phyloP scores from a whole-genome alignment of 2,113 vertebrate genomes.

The Amblyopsis rosae region DNA sequence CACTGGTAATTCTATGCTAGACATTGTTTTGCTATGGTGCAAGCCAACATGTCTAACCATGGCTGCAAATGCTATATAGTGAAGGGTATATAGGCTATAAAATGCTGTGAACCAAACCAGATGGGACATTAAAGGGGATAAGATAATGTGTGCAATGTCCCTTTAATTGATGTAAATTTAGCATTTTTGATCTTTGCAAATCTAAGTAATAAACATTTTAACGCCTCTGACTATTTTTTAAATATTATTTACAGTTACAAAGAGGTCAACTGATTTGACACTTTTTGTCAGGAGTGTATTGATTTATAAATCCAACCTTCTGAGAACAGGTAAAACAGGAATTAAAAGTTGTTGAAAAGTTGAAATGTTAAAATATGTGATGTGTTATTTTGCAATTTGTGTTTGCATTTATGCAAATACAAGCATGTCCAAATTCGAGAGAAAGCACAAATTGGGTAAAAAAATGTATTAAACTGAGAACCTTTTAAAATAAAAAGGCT shows the following conservation, averaged over 20 bases:
- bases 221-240: slow-evolving; percentile 41
- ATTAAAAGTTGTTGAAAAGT: too few relatives aligned
- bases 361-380: not conserved
- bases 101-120: slow-evolving; percentile 54
- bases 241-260: slow-evolving; percentile 21
- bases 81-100: slow-evolving; percentile 46
- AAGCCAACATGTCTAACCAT: not conserved
- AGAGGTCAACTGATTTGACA: too few relatives aligned
- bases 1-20: too few relatives aligned
- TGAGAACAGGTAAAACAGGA: too few relatives aligned
- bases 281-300: too few relatives aligned
- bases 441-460: too few relatives aligned
- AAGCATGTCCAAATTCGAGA: too few relatives aligned
- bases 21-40: too few relatives aligned
- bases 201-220: slow-evolving; percentile 65
- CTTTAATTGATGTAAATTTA: slow-evolving; percentile 36
- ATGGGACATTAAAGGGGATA: slow-evolving; percentile 53
- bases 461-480: too few relatives aligned
- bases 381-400: not conserved
- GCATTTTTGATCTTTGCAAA: slow-evolving; percentile 64
- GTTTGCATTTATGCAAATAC: not conserved
- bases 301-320: too few relatives aligned
- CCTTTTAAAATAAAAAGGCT: too few relatives aligned
- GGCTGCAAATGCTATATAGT: slow-evolving; percentile 36
- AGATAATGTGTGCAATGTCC: slow-evolving; percentile 17